Evolutionary conservation across 2,797 vertebrate species (phyloP).

Genomic region (Sparus aurata): DNA sequence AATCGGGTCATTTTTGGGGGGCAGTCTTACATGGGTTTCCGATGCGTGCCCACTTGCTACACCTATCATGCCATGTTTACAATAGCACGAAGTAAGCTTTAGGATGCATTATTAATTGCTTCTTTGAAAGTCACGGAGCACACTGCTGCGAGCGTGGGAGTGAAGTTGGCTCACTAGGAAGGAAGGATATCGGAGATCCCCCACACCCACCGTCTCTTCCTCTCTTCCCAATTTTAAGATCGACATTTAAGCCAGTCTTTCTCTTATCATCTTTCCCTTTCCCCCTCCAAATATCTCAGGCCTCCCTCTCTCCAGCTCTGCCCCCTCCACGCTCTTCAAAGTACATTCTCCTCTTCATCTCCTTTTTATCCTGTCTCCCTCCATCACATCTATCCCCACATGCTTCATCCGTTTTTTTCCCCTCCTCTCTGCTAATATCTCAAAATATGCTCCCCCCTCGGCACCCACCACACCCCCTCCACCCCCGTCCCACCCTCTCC

Average conservation of each 20-base stretch:
- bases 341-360: slow-evolving; percentile 47
- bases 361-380: slow-evolving; percentile 50
- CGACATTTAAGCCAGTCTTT: slow-evolving; percentile 43
- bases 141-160: slow-evolving; percentile 66
- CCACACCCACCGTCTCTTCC: slow-evolving; percentile 33
- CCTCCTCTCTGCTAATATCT: slow-evolving; percentile 55
- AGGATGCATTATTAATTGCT: slow-evolving; percentile 76
- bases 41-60: slow-evolving; percentile 22
- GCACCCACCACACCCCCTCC: slow-evolving; percentile 19
- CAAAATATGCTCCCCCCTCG: slow-evolving; percentile 50
- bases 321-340: slow-evolving; percentile 53
- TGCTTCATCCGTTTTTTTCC: slow-evolving; percentile 33
- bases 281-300: slow-evolving; percentile 49
- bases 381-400: slow-evolving; percentile 55
- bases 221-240: slow-evolving; percentile 49
- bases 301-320: slow-evolving; percentile 35
- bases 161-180: slow-evolving; percentile 54
- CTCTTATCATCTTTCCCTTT: slow-evolving; percentile 47
- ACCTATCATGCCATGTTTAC: slow-evolving; percentile 70
- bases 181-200: slow-evolving; percentile 56
- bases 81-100: slow-evolving; percentile 68
- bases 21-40: slow-evolving; percentile 1
- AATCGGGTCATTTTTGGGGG: neutral
- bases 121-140: slow-evolving; percentile 73
- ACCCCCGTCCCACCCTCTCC: slow-evolving; percentile 37